Percentiles rank a stretch among this genome's conserved stretches.
Conservation (phyloP, 64 coral and sea anemone genomes). For the Catalaphyllia jardinei region DNA sequence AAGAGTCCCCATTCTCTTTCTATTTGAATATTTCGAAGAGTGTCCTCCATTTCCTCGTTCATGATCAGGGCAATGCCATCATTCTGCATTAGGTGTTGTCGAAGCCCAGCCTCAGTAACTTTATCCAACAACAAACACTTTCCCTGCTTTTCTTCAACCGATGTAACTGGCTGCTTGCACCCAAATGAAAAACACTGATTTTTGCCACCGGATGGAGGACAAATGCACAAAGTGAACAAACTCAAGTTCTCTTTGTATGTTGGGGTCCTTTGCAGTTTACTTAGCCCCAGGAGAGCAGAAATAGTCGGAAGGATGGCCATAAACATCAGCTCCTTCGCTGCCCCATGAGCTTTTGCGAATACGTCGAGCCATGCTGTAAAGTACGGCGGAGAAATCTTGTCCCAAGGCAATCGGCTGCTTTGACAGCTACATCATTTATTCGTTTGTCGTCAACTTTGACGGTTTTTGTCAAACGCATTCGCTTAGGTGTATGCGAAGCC, state of each 20-base stretch:
- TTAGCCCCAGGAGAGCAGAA: conserved; percentile 33
- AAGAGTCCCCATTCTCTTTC: conserved; percentile 25
- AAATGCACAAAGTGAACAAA: conserved; percentile 32
- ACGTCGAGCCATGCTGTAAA: conserved; percentile 17
- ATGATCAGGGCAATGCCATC: conserved; percentile 20
- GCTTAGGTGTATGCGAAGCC: too few species aligned
- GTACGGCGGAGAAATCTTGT: conserved; percentile 24
- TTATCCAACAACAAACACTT: conserved; percentile 34
- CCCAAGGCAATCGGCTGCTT: background rate
- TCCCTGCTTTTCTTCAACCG: background rate
- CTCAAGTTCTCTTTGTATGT: conserved; percentile 26
- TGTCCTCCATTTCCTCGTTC: conserved; percentile 48
- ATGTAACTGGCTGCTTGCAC: conserved; percentile 31
- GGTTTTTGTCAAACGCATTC: too few species aligned
- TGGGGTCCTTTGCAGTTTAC: too few species aligned
- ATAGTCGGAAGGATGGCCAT: conserved; percentile 26
- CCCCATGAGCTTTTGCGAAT: conserved; percentile 44
- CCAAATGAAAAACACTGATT: conserved; percentile 33
- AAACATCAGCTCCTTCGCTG: conserved; percentile 41
- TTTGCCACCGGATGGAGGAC: conserved; percentile 41
- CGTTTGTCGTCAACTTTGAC: too few species aligned
- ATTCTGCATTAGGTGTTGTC: conserved; percentile 41
- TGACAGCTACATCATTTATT: too few species aligned
- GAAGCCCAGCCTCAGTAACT: conserved; percentile 36
- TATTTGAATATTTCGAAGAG: background rate